Evolutionary conservation across 2,888 invertebrate species (phyloP).

Genomic region (Agrotis segetum): DNA sequence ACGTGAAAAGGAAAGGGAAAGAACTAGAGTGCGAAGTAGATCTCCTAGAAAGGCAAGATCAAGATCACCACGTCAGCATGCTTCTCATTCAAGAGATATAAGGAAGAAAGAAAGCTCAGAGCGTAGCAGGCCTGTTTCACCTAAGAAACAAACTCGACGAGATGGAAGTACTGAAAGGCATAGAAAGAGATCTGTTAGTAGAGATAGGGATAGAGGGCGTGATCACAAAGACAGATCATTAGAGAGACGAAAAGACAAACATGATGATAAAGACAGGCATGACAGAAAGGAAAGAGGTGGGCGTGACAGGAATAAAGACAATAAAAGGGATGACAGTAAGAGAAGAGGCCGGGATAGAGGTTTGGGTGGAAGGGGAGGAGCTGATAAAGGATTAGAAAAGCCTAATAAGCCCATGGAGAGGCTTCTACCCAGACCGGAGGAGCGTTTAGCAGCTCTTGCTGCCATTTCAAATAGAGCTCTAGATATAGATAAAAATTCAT

Average conservation of each 20-base stretch:
- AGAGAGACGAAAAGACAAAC: conserved; percentile 89
- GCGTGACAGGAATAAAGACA: conserved; percentile 91
- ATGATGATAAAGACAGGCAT: conserved; percentile 91
- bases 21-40: conserved; percentile 87
- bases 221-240: conserved; percentile 88
- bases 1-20: conserved; percentile 90
- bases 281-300: conserved; percentile 94
- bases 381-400: conserved; percentile 91
- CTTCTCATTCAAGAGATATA: conserved; percentile 80
- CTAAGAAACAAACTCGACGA: conserved; percentile 84
- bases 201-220: conserved; percentile 90
- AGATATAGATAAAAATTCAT: conserved; percentile 86
- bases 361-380: conserved; percentile 84
- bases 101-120: conserved; percentile 88
- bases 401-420: conserved; percentile 92
- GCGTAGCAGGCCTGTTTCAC: conserved; percentile 87
- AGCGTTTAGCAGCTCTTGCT: conserved; percentile 91
- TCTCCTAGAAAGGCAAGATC: conserved; percentile 87
- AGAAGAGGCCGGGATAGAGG: conserved; percentile 88
- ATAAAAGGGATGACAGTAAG: conserved; percentile 89
- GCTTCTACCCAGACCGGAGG: conserved; percentile 92
- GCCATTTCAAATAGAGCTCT: conserved; percentile 87
- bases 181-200: conserved; percentile 83
- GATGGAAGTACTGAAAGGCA: conserved; percentile 85
- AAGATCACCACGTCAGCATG: conserved; percentile 84